Evolutionary conservation across 2,888 invertebrate genomes (phyloP).

Genomic region (Tupiocoris notatus): DNA sequence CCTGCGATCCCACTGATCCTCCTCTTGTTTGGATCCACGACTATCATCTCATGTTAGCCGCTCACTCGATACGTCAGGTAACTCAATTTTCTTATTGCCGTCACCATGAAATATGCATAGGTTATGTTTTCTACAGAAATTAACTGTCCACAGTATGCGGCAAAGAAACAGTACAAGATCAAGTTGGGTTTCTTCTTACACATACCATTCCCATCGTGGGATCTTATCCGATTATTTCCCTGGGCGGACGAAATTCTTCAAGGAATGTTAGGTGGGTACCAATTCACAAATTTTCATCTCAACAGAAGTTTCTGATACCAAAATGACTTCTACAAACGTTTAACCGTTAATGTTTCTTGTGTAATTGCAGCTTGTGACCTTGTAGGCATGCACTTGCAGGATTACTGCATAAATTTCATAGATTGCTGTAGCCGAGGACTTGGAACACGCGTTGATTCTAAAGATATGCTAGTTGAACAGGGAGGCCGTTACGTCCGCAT

Average conservation of each 20-base stretch:
- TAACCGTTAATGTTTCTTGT: too few relatives aligned
- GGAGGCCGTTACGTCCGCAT: constrained; percentile 82
- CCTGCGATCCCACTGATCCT: constrained; percentile 53
- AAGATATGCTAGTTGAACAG: constrained; percentile 81
- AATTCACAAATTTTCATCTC: neutral
- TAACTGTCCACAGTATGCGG: constrained; percentile 69
- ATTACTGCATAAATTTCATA: constrained; percentile 87
- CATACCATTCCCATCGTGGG: constrained; percentile 94
- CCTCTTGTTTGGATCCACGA: constrained; percentile 93
- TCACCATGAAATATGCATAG: too few relatives aligned
- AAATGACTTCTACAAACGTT: too few relatives aligned
- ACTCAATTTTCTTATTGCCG: too few relatives aligned
- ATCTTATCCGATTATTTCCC: constrained; percentile 84
- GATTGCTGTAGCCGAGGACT: constrained; percentile 85
- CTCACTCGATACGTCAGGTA: constrained; percentile 80
- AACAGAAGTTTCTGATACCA: too few relatives aligned
- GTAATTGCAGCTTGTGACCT: constrained; percentile 72
- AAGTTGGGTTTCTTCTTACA: constrained; percentile 91
- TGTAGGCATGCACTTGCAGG: constrained; percentile 89
- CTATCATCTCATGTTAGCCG: constrained; percentile 89
- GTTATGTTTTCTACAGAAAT: too few relatives aligned
- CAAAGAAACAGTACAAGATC: constrained; percentile 71
- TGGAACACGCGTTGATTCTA: constrained; percentile 84
- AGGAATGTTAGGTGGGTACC: constrained; percentile 72
- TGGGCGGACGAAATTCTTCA: constrained; percentile 93